Conservation (phyloP, 1,140 invertebrate species). For the silkworm (Bombyx mori) region DNA sequence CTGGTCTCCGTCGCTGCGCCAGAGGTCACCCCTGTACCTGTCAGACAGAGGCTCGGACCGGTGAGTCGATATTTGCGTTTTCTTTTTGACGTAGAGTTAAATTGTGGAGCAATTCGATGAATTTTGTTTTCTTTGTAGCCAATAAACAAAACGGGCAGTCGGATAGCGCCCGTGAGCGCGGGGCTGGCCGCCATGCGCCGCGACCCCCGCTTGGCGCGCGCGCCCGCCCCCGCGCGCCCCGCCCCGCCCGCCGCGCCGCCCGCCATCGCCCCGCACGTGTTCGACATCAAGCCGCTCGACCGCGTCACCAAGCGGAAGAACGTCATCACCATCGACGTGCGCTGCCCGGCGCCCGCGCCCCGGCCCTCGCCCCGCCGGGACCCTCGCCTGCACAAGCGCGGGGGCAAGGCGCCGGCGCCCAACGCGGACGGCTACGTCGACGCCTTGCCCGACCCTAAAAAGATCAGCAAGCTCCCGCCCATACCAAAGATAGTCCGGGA, state of each 20-base stretch:
- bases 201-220: slow-evolving; percentile 35
- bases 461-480: slow-evolving; percentile 54
- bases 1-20: background rate
- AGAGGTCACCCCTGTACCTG: slow-evolving; percentile 20
- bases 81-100: too few species aligned
- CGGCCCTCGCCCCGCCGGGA: slow-evolving; percentile 26
- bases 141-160: slow-evolving; percentile 42
- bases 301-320: slow-evolving; percentile 58
- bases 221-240: slow-evolving; percentile 3
- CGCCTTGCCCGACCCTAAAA: slow-evolving; percentile 36
- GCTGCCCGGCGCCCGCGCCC: slow-evolving; percentile 15
- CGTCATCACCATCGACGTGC: slow-evolving; percentile 57
- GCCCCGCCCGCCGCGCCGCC: slow-evolving; percentile 11
- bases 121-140: slow-evolving; percentile 32
- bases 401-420: slow-evolving; percentile 7
- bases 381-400: slow-evolving; percentile 24
- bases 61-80: slow-evolving; percentile 26
- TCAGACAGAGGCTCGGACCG: slow-evolving; percentile 54
- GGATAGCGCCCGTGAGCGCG: slow-evolving; percentile 78
- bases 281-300: slow-evolving; percentile 55
- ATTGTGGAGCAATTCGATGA: too few species aligned
- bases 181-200: slow-evolving; percentile 71
- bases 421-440: slow-evolving; percentile 16
- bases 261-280: slow-evolving; percentile 48
- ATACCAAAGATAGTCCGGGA: slow-evolving; percentile 55